Base-by-base conservation (phyloP, 2,113 vertebrate genomes). In the Amblyopsis rosae region DNA sequence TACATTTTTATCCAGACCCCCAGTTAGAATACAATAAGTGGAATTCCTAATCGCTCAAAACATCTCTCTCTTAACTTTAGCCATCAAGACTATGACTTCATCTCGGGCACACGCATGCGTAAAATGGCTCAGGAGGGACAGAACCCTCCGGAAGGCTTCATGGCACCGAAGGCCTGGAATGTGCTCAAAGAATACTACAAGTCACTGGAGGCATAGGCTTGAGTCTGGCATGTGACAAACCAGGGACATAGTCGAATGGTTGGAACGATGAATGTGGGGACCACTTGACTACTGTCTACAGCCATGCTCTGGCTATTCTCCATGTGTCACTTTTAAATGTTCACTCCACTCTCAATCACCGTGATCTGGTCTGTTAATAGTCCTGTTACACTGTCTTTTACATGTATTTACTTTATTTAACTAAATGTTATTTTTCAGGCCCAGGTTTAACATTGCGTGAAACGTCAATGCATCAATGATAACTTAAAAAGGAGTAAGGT, bases 91-190 rank as follows among this genome's bases (percentile, higher is more conserved):
- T 99, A 94, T 66, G 96, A 99, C 15, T 99, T 99, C 86, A 99
- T 99, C 90, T 99, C 98, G 3, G 98, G 98, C 82, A 99, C 98
- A 16, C 95, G 97, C 59, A 98, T 99, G 98, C 95, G 97, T 49
- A 96, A 88, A 85, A 93, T 99, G 91, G 96, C 97, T 60, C 95
- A 95, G 0, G 95, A 98, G 76, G 96, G 96, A 53, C 94, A 94
- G 82, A 96, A 96, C 72, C 98, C 98, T 0, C 98, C 98, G 0
- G 95, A 96, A 49, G 98, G 98, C 67, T 99, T 99, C 91, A 99
- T 99, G 98, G 95, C 96, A 3, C 93, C 93, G 15, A 95, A 95
- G 82, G 98, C 98, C 19, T 99, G 98, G 98, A 87, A 87, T 3
- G 96, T 99, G 74, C 91, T 99, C 65, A 93, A 93, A 74, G 96